Conservation (phyloP, 2,113 vertebrate genomes). For the Alligator mississippiensis region DNA sequence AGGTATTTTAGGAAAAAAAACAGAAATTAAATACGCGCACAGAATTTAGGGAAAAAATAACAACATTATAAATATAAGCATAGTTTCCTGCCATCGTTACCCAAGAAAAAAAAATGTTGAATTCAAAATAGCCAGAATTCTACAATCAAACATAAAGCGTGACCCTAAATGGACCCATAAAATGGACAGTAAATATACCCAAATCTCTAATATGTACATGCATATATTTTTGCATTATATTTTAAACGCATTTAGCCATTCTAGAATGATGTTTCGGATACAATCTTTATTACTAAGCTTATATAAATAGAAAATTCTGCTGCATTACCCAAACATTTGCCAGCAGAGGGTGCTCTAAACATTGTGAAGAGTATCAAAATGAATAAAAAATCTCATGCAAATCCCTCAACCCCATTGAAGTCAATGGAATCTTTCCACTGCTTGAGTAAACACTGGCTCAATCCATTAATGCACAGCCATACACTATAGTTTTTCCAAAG, state of each 20-base stretch:
- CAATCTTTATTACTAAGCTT: background rate
- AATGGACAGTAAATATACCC: background rate
- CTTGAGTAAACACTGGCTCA: background rate
- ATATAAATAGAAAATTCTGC: background rate
- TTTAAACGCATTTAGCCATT: rapidly evolving
- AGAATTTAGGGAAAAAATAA: background rate
- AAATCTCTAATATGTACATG: background rate
- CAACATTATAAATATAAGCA: background rate
- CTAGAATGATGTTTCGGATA: rapidly evolving
- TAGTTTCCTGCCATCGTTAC: background rate
- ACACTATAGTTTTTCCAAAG: background rate
- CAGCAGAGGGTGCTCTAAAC: conserved; percentile 66
- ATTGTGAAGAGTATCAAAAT: background rate
- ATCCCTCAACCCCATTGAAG: rapidly evolving
- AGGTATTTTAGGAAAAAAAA: background rate
- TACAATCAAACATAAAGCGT: rapidly evolving
- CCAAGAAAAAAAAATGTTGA: background rate
- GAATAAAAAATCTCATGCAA: rapidly evolving
- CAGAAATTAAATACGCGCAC: rapidly evolving
- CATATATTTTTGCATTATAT: rapidly evolving
- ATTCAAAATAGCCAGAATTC: rapidly evolving
- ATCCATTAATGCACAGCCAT: background rate
- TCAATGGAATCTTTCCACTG: rapidly evolving
- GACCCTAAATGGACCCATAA: background rate
- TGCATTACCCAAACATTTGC: background rate